phyloP scores from a whole-genome alignment of 1,140 invertebrate species.

The Neodiprion fabricii region DNA sequence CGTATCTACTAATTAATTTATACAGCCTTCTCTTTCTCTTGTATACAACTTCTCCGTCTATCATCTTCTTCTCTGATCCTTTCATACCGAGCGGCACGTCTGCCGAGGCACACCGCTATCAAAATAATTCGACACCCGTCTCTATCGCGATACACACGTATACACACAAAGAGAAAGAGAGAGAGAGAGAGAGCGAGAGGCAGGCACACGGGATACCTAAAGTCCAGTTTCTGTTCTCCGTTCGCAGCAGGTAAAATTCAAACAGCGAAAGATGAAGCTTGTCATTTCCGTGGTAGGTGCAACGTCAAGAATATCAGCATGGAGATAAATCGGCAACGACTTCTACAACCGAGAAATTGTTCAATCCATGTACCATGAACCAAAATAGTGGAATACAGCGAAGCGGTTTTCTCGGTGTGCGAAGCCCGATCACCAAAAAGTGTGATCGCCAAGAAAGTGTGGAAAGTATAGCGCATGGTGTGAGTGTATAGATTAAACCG shows the following conservation, averaged over 20 bases:
- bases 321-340: too few relatives aligned
- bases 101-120: not conserved
- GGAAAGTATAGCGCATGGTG: too few relatives aligned
- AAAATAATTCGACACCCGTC: constrained; percentile 2
- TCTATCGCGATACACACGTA: not conserved
- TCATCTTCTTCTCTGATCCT: not conserved
- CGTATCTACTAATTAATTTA: constrained; percentile 48
- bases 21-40: constrained; percentile 26
- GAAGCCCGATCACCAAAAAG: too few relatives aligned
- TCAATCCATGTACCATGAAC: not conserved
- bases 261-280: too few relatives aligned
- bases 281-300: too few relatives aligned
- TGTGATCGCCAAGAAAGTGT: too few relatives aligned
- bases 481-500: not conserved
- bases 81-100: not conserved
- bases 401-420: too few relatives aligned
- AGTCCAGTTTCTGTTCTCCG: not conserved
- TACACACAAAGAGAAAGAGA: too few relatives aligned
- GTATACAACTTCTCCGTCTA: too few relatives aligned
- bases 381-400: not conserved
- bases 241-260: too few relatives aligned
- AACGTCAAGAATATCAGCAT: too few relatives aligned
- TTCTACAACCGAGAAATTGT: not conserved
- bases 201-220: not conserved
- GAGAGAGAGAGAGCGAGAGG: too few relatives aligned